These are phyloP conservation scores for Slavum lentiscoides DNA, from an alignment of 2,888 invertebrate species.

Conservation along the genomic window DNA sequence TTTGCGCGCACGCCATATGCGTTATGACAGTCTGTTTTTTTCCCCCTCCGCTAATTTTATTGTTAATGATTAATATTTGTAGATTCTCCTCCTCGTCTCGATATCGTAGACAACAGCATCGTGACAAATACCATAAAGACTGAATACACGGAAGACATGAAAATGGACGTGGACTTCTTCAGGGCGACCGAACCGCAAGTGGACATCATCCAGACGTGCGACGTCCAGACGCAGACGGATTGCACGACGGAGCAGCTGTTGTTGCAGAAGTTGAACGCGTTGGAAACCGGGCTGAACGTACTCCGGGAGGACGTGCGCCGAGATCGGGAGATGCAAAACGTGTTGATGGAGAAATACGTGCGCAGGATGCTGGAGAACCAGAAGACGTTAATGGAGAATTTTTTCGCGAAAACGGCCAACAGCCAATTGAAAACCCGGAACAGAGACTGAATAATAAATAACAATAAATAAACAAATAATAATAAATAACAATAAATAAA, in stretches of 20 bases:
- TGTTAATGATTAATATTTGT: not conserved
- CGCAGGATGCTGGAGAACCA: conserved; percentile 18
- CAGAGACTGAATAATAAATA: conserved; percentile 20
- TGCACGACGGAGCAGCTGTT: conserved; percentile 1
- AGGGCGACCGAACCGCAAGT: conserved; percentile 36
- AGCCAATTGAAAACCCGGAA: not conserved
- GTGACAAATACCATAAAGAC: not conserved
- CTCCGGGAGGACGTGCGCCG: conserved; percentile 22
- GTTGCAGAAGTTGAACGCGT: conserved; percentile 4
- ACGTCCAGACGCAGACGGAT: conserved; percentile 39
- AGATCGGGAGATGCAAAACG: conserved; percentile 20
- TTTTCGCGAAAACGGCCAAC: conserved; percentile 8
- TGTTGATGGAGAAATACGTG: conserved; percentile 9
- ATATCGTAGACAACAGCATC: not conserved
- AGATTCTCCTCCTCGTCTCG: conserved; percentile 38
- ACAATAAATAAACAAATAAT: too few species aligned
- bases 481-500: too few species aligned
- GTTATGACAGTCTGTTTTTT: too few species aligned
- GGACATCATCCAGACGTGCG: conserved; percentile 34
- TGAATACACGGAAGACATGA: conserved; percentile 16
- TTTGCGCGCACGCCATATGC: too few species aligned
- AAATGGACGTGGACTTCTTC: conserved; percentile 34
- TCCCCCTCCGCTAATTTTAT: too few species aligned
- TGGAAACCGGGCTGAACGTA: conserved; percentile 4
- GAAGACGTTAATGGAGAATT: conserved; percentile 24